Percentiles rank a stretch among this genome's conserved stretches.
phyloP scores from a whole-genome alignment of 2,888 invertebrate species.

The Lithophane semibrunnea region DNA sequence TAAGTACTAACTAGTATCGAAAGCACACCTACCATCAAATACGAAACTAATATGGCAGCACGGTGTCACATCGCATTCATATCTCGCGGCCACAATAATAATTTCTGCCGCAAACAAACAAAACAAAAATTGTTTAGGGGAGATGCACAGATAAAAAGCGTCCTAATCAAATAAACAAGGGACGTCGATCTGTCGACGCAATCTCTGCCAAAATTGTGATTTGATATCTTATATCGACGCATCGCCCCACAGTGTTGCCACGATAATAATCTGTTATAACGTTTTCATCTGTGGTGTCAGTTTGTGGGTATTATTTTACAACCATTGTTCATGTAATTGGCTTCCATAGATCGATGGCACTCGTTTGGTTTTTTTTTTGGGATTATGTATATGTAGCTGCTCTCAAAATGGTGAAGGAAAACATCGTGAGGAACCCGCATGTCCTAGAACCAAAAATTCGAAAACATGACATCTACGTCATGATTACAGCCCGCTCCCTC shows the following conservation, averaged over 20 bases:
- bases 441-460: too few relatives aligned
- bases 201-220: slow-evolving; percentile 86
- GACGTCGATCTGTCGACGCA: slow-evolving; percentile 80
- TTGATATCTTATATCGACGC: slow-evolving; percentile 81
- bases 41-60: slow-evolving; percentile 24
- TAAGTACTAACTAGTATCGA: too few relatives aligned
- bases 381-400: background rate
- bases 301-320: slow-evolving; percentile 64
- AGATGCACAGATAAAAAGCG: slow-evolving; percentile 74
- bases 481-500: too few relatives aligned
- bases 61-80: slow-evolving; percentile 47
- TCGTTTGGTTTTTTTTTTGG: background rate
- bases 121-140: slow-evolving; percentile 78
- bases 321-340: slow-evolving; percentile 53
- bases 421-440: too few relatives aligned
- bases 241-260: slow-evolving; percentile 68
- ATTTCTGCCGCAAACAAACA: slow-evolving; percentile 69
- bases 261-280: slow-evolving; percentile 75
- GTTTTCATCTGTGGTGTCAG: slow-evolving; percentile 70
- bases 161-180: slow-evolving; percentile 85
- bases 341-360: slow-evolving; percentile 27
- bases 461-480: too few relatives aligned
- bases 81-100: slow-evolving; percentile 68
- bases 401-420: too few relatives aligned
- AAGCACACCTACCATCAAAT: background rate